These are phyloP conservation scores for Danionella cerebrum DNA, from an alignment of 2,113 vertebrate species.

Conservation along the genomic window DNA sequence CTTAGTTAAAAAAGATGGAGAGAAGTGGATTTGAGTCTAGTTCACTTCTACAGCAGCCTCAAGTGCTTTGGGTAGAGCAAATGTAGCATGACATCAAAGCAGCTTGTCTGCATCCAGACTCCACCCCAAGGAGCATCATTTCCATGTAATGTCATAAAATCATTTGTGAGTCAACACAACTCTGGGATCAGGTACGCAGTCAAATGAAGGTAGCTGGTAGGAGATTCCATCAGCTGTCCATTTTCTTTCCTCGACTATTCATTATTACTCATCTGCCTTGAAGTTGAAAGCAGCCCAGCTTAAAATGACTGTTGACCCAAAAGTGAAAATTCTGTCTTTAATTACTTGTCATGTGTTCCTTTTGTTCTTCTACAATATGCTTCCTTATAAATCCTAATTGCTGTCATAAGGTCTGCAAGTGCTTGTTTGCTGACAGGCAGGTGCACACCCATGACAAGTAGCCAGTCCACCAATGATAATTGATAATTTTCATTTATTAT, in stretches of 20 bases:
- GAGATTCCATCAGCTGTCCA: not conserved
- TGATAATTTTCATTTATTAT: no score
- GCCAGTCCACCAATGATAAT: no score
- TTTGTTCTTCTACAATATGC: no score
- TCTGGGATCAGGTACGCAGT: not conserved
- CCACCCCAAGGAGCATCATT: not conserved
- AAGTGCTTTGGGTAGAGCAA: not conserved
- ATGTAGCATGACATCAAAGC: slow-evolving; percentile 19
- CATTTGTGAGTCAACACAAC: not conserved
- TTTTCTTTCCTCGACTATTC: not conserved
- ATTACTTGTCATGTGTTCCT: no score
- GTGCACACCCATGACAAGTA: no score
- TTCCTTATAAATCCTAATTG: no score
- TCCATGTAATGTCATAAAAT: not conserved
- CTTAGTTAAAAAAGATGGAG: not conserved
- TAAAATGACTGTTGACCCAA: not conserved
- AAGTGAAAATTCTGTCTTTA: no score
- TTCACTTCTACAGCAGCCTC: not conserved
- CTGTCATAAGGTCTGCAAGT: no score
- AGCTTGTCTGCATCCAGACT: not conserved
- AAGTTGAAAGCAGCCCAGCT: not conserved
- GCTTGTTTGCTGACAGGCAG: no score
- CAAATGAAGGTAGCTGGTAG: not conserved
- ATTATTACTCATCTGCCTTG: not conserved
- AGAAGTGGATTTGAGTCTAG: not conserved